Percentiles rank a stretch among this genome's conserved stretches.
These are phyloP conservation scores for Drosophila nebulosa DNA, from an alignment of 1,140 invertebrate genomes.

Conservation along the genomic window DNA sequence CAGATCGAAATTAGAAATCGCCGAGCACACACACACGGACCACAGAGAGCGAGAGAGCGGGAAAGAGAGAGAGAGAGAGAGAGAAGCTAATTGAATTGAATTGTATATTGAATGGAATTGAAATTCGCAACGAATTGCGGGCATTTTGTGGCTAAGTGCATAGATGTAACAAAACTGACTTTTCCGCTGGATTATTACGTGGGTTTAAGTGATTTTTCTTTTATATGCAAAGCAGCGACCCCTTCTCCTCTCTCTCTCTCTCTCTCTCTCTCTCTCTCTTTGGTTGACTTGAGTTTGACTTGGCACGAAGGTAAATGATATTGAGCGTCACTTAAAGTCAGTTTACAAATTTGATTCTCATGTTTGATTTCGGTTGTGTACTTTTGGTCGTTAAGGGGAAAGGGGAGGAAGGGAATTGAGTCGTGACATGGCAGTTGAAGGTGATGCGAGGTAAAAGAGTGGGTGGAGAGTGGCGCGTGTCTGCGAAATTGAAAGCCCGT, in stretches of 20 bases:
- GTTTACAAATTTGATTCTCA: conserved; percentile 79
- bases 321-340: conserved; percentile 63
- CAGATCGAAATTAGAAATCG: conserved; percentile 79
- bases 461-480: conserved; percentile 35
- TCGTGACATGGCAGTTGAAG: neutral
- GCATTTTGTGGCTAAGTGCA: neutral
- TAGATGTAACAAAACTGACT: conserved; percentile 26
- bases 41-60: neutral
- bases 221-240: conserved; percentile 70
- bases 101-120: conserved; percentile 7
- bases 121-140: conserved; percentile 56
- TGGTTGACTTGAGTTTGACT: neutral
- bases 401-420: neutral
- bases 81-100: conserved; percentile 60
- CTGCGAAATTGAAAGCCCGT: conserved; percentile 74
- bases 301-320: conserved; percentile 45
- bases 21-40: conserved; percentile 5
- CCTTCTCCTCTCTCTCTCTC: neutral
- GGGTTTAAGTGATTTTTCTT: conserved; percentile 56
- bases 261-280: neutral
- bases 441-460: neutral
- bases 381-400: neutral
- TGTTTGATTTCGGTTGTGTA: conserved; percentile 60
- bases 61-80: neutral
- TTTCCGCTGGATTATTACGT: conserved; percentile 33